These are phyloP conservation scores for Ivindomyrus marchei DNA, from an alignment of 2,113 vertebrate genomes.

Conservation along the genomic window DNA sequence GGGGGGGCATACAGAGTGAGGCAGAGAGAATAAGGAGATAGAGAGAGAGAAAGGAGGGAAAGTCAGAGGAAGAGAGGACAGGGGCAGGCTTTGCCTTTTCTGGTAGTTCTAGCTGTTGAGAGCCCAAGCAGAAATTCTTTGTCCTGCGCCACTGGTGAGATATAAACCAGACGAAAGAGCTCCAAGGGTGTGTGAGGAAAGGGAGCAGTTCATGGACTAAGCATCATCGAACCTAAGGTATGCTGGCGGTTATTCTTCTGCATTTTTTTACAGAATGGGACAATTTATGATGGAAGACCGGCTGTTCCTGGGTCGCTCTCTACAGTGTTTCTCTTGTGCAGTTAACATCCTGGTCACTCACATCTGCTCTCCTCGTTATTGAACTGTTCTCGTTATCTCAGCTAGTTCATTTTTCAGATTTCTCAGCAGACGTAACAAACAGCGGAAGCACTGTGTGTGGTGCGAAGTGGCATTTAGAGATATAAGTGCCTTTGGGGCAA, in stretches of 20 bases:
- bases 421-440: not conserved
- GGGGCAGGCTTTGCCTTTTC: slow-evolving; percentile 63
- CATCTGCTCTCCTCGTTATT: not conserved
- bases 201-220: slow-evolving; percentile 40
- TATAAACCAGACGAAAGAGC: slow-evolving; percentile 55
- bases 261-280: not conserved
- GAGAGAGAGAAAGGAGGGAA: not conserved
- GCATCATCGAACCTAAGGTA: slow-evolving; percentile 48
- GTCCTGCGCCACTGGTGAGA: slow-evolving; percentile 40
- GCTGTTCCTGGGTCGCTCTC: slow-evolving; percentile 8
- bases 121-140: slow-evolving; percentile 47
- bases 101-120: slow-evolving; percentile 55
- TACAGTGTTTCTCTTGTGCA: not conserved
- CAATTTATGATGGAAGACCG: slow-evolving; percentile 8
- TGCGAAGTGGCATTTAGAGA: not conserved
- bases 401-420: not conserved
- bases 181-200: slow-evolving; percentile 33
- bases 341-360: not conserved
- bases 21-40: slow-evolving; percentile 11
- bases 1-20: not conserved
- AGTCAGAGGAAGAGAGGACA: slow-evolving; percentile 24
- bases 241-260: not conserved
- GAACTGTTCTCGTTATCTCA: not conserved
- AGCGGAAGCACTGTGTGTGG: not conserved
- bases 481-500: not conserved